A percentile compares a stretch with the other conserved stretches of the same genome.
These are phyloP conservation scores for Pteropus rufus DNA, from an alignment of 2,797 vertebrate genomes.

Conservation along the genomic window DNA sequence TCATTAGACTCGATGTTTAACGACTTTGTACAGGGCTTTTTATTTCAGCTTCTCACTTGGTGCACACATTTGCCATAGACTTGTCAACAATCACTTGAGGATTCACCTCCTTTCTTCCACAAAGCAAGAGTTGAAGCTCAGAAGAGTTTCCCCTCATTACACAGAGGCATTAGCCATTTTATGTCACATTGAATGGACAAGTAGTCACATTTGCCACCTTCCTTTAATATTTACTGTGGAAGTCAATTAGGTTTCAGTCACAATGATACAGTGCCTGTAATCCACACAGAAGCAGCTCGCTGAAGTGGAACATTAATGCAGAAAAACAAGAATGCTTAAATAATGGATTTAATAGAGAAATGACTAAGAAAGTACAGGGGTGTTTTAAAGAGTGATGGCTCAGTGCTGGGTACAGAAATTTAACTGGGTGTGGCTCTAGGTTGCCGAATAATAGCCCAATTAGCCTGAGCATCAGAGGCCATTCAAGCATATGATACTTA, in stretches of 20 bases:
- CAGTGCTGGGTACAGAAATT: not conserved
- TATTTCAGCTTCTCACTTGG: constrained; percentile 65
- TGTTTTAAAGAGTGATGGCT: not conserved
- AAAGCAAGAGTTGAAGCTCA: constrained; percentile 16
- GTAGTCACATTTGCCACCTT: not conserved
- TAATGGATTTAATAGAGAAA: constrained; percentile 34
- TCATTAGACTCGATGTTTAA: constrained; percentile 68
- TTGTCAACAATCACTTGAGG: constrained; percentile 66
- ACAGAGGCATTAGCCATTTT: constrained; percentile 35
- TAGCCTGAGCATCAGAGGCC: not conserved
- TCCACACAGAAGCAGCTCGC: constrained; percentile 4
- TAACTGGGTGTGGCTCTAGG: not conserved
- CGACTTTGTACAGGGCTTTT: constrained; percentile 62
- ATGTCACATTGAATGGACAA: constrained; percentile 34
- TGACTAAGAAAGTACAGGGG: not conserved
- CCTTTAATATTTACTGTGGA: constrained; percentile 15
- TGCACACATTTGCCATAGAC: constrained; percentile 49
- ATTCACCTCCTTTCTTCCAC: constrained; percentile 45
- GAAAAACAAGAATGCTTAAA: constrained; percentile 5
- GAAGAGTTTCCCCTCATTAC: constrained; percentile 38
- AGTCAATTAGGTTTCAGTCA: constrained; percentile 63
- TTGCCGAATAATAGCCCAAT: not conserved
- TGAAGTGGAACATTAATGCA: constrained; percentile 8
- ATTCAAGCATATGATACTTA: not conserved
- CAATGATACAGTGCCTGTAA: not conserved